Evolutionary conservation across 2,113 vertebrate genomes (phyloP).

Genomic region (Perca schrenkii): DNA sequence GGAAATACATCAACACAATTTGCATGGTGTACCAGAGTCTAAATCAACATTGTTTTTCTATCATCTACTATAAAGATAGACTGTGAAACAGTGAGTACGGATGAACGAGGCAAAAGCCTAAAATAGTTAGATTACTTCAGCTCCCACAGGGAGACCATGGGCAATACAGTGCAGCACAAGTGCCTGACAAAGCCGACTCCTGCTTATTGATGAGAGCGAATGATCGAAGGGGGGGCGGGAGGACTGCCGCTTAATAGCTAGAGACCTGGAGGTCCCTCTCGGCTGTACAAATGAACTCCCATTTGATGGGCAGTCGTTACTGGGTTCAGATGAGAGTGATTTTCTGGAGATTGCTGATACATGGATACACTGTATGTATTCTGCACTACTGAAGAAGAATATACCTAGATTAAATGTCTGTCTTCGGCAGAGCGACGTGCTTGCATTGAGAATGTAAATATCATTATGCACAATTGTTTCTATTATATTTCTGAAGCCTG

Average conservation of each 20-base stretch:
- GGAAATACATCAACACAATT: slow-evolving; percentile 2
- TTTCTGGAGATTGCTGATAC: slow-evolving; percentile 51
- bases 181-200: slow-evolving; percentile 42
- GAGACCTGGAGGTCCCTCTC: slow-evolving; percentile 45
- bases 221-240: slow-evolving; percentile 18
- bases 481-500: slow-evolving; percentile 23
- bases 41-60: neutral
- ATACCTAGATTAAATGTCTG: neutral
- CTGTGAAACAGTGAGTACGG: neutral
- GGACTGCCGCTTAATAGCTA: slow-evolving; percentile 47
- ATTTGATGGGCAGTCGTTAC: slow-evolving; percentile 50
- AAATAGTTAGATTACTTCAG: slow-evolving; percentile 51
- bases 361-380: slow-evolving; percentile 1
- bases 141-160: slow-evolving; percentile 36
- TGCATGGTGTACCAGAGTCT: slow-evolving; percentile 9
- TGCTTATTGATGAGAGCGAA: slow-evolving; percentile 60
- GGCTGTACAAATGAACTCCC: slow-evolving; percentile 36
- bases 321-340: slow-evolving; percentile 56
- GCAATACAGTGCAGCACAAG: slow-evolving; percentile 32
- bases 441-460: slow-evolving; percentile 33
- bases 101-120: neutral
- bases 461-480: slow-evolving; percentile 36
- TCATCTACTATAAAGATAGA: neutral
- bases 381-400: slow-evolving; percentile 3
- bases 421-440: neutral